Conservation (phyloP, 2,113 vertebrate genomes). For the Vulpes lagopus region DNA sequence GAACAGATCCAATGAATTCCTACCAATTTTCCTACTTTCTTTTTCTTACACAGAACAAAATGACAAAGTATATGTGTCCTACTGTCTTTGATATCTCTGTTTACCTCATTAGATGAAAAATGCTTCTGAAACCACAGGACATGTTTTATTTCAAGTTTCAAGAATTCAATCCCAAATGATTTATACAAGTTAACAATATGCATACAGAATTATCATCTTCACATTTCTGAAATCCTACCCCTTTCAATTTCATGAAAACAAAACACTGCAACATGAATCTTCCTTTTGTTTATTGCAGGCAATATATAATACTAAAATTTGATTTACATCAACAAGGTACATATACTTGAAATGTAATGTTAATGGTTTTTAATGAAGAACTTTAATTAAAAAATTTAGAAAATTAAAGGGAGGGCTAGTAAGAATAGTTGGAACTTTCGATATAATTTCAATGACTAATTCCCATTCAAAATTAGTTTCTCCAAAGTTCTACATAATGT, state of each 20-base stretch:
- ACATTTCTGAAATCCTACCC: conserved; percentile 52
- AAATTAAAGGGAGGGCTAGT: not conserved
- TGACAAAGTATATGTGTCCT: conserved; percentile 70
- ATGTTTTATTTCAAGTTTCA: conserved; percentile 69
- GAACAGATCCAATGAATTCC: conserved; percentile 66
- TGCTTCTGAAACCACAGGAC: conserved; percentile 66
- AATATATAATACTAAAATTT: conserved; percentile 1
- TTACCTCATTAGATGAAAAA: conserved; percentile 77
- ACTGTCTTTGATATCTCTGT: conserved; percentile 74
- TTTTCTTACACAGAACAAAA: conserved; percentile 63
- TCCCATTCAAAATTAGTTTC: conserved; percentile 55
- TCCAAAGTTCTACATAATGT: conserved; percentile 45
- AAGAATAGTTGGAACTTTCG: conserved; percentile 33
- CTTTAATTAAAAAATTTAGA: conserved; percentile 12
- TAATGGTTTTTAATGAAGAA: conserved; percentile 32
- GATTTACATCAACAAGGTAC: not conserved
- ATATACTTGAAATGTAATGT: conserved; percentile 35
- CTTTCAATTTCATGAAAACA: conserved; percentile 63
- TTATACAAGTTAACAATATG: conserved; percentile 52
- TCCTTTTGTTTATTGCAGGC: conserved; percentile 30
- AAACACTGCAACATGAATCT: conserved; percentile 46
- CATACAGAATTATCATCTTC: conserved; percentile 43
- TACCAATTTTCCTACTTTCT: conserved; percentile 37
- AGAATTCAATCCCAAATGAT: conserved; percentile 65
- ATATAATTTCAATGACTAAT: conserved; percentile 43